phyloP scores from a whole-genome alignment of 2,113 vertebrate species.

The Tympanuchus pallidicinctus region DNA sequence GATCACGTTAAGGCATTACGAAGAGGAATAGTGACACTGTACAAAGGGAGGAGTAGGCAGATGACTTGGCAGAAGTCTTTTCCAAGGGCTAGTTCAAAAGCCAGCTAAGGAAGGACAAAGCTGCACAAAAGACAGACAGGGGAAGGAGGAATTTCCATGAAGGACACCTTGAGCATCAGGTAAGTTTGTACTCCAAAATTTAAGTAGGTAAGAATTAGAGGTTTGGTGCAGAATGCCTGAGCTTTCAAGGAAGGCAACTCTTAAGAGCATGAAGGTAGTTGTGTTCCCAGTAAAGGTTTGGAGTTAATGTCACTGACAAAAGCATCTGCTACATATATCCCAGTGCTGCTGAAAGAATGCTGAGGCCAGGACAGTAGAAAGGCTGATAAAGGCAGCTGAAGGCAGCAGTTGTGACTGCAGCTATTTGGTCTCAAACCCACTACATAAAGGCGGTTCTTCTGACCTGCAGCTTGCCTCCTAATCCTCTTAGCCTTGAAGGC shows the following conservation, averaged over 20 bases:
- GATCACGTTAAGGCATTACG: accelerated
- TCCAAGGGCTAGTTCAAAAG: background rate
- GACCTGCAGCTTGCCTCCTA: background rate
- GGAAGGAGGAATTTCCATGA: background rate
- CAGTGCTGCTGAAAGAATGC: background rate
- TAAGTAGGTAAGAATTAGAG: background rate
- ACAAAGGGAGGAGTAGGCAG: background rate
- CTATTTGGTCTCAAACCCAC: accelerated
- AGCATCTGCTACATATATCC: background rate
- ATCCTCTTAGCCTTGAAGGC: background rate
- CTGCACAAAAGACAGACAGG: background rate
- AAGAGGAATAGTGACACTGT: background rate
- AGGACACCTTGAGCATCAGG: background rate
- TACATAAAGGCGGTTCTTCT: background rate
- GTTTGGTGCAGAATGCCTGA: background rate
- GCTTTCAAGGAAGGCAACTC: background rate
- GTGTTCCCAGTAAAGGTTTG: background rate
- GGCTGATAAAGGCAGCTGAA: background rate
- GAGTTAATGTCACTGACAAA: background rate
- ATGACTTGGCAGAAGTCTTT: background rate
- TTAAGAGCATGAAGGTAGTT: background rate
- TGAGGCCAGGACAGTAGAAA: background rate
- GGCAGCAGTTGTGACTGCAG: background rate
- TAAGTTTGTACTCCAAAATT: background rate
- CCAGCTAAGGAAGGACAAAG: background rate